phyloP scores from a whole-genome alignment of 2,888 invertebrate genomes.

The Oligia fasciuncula region DNA sequence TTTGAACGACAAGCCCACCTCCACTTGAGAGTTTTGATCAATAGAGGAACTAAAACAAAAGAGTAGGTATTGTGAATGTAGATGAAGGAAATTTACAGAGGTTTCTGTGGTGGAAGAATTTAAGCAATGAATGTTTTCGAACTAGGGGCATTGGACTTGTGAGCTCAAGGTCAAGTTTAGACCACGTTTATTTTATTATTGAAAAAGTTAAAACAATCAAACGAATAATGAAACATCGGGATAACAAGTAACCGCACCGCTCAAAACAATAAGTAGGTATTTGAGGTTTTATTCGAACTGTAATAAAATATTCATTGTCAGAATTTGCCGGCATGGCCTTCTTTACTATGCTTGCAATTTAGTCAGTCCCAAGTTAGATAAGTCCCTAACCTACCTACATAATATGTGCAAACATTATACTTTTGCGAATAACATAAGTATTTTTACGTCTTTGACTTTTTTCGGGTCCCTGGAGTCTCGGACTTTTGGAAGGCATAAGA shows the following conservation, averaged over 20 bases:
- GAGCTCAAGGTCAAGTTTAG: background rate
- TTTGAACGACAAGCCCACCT: no score
- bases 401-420: no score
- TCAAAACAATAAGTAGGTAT: no score
- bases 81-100: conserved; percentile 1
- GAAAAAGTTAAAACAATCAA: background rate
- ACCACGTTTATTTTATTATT: background rate
- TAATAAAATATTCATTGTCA: no score
- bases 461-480: background rate
- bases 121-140: conserved; percentile 12
- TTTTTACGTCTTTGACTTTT: no score
- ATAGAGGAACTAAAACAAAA: conserved; percentile 5
- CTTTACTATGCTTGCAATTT: no score
- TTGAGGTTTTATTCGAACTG: background rate
- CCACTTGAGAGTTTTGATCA: background rate
- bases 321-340: no score
- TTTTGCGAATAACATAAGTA: no score
- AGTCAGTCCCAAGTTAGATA: no score
- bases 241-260: no score
- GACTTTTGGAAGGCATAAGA: background rate
- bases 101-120: conserved; percentile 23
- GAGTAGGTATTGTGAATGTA: background rate
- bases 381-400: no score
- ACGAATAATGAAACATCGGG: no score
- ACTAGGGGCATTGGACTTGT: background rate